phyloP scores from a whole-genome alignment of 1,140 invertebrate genomes.

The Aphidius ervi region DNA sequence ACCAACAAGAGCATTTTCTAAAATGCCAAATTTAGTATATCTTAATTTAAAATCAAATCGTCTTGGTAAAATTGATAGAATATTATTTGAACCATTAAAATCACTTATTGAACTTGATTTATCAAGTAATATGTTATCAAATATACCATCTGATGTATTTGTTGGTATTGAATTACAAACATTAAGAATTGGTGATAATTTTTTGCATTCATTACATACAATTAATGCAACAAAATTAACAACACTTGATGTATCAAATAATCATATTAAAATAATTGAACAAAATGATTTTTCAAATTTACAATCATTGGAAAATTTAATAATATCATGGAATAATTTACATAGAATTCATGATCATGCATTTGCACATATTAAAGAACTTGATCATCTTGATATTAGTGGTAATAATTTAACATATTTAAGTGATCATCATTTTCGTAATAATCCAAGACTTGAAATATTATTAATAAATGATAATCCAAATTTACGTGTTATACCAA shows the following conservation, averaged over 20 bases:
- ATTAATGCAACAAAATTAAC: slow-evolving; percentile 57
- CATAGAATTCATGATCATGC: slow-evolving; percentile 63
- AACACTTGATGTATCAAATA: slow-evolving; percentile 61
- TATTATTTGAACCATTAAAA: slow-evolving; percentile 57
- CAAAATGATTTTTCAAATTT: slow-evolving; percentile 63
- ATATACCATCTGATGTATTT: slow-evolving; percentile 59
- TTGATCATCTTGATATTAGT: slow-evolving; percentile 65
- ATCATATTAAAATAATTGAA: slow-evolving; percentile 59
- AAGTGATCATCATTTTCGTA: slow-evolving; percentile 61
- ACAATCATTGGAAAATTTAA: slow-evolving; percentile 59
- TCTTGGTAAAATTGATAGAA: slow-evolving; percentile 58
- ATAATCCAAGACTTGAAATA: slow-evolving; percentile 63
- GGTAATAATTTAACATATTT: slow-evolving; percentile 63
- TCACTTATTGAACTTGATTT: slow-evolving; percentile 65
- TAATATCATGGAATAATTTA: slow-evolving; percentile 61
- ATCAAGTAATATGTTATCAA: slow-evolving; percentile 59
- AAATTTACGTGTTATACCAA: slow-evolving; percentile 57
- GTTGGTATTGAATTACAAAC: slow-evolving; percentile 58
- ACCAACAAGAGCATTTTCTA: slow-evolving; percentile 57
- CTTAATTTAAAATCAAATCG: slow-evolving; percentile 63
- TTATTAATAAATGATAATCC: slow-evolving; percentile 65
- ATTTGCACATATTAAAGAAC: slow-evolving; percentile 58
- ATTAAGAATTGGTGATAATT: slow-evolving; percentile 46
- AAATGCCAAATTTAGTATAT: slow-evolving; percentile 60
- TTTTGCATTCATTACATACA: slow-evolving; percentile 41